These are phyloP conservation scores for Platyrinchus mystaceus DNA, from an alignment of 2,797 vertebrate genomes.

Conservation along the genomic window DNA sequence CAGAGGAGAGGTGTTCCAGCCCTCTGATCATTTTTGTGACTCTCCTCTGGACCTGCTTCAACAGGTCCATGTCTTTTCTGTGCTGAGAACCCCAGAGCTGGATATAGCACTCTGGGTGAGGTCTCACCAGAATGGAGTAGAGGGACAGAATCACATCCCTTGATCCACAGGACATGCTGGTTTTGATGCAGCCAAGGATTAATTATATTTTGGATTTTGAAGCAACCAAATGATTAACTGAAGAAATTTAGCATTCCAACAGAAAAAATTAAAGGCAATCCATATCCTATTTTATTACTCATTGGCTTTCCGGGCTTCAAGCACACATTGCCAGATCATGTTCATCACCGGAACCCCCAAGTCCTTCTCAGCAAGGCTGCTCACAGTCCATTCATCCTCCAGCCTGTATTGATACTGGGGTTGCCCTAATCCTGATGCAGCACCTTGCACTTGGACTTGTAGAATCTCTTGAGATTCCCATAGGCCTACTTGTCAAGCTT, in stretches of 20 bases:
- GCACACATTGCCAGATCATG: neutral
- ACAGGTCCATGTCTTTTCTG: neutral
- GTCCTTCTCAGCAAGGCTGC: neutral
- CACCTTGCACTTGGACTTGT: neutral
- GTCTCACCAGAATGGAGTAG: neutral
- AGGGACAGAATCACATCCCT: neutral
- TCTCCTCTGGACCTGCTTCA: neutral
- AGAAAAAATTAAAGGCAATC: neutral
- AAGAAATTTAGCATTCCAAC: neutral
- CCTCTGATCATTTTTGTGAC: neutral
- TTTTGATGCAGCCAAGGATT: neutral
- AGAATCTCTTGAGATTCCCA: neutral
- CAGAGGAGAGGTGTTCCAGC: rapidly evolving
- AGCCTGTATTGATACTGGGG: neutral
- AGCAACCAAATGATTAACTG: neutral
- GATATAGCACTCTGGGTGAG: neutral
- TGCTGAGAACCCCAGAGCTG: neutral
- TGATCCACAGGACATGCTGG: neutral
- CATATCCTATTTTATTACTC: neutral
- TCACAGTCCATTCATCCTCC: neutral
- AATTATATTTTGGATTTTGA: neutral
- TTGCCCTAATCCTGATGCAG: neutral
- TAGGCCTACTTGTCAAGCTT: neutral
- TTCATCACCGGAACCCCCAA: neutral
- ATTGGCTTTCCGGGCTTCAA: neutral